These are phyloP conservation scores for Cottoperca gobio DNA, from an alignment of 2,797 vertebrate species.

Conservation along the genomic window DNA sequence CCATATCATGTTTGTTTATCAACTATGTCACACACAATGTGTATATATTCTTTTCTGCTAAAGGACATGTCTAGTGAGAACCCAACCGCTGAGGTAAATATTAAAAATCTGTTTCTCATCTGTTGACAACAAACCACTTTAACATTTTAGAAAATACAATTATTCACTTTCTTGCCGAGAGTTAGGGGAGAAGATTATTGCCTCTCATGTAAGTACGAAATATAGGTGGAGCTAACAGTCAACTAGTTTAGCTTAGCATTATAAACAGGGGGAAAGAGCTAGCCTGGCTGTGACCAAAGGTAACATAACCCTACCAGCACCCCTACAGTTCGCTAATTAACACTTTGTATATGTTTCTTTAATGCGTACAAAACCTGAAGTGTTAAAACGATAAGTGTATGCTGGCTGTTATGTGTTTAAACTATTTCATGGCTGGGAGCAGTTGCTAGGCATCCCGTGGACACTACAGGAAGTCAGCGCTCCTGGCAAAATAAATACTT, in stretches of 20 bases:
- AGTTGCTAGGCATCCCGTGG: background rate
- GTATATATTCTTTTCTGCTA: background rate
- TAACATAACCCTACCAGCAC: background rate
- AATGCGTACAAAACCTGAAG: accelerated
- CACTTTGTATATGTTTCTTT: slow-evolving; percentile 2
- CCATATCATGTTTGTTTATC: background rate
- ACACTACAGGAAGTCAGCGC: background rate
- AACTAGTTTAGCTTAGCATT: background rate
- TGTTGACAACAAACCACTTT: background rate
- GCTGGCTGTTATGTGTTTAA: background rate
- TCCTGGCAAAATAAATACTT: too few relatives aligned
- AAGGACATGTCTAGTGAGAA: slow-evolving; percentile 35
- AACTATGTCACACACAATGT: background rate
- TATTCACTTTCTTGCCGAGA: background rate
- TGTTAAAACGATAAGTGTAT: background rate
- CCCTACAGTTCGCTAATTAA: background rate
- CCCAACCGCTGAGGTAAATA: slow-evolving; percentile 50
- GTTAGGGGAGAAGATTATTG: background rate
- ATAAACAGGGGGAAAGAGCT: background rate
- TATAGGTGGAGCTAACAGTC: background rate
- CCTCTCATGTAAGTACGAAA: background rate
- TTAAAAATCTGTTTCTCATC: background rate
- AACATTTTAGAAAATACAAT: background rate
- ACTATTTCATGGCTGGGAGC: background rate
- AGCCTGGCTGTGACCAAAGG: background rate